Evolutionary conservation across 1,140 invertebrate species (phyloP).

Genomic region (Tetragonula clypearis): DNA sequence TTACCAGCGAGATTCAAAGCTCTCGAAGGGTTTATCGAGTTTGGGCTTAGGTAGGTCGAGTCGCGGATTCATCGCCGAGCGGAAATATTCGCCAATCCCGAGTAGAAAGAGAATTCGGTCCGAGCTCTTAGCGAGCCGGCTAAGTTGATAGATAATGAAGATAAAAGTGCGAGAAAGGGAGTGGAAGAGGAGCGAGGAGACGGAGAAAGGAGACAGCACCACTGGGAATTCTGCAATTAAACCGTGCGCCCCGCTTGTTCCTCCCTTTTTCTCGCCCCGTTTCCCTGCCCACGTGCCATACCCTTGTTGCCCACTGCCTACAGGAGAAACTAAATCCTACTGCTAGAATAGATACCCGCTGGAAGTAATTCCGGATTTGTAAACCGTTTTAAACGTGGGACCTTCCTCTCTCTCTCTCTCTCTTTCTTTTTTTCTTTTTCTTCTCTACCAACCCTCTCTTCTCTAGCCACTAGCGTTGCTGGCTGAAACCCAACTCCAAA

Average conservation of each 20-base stretch:
- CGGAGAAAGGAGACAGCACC: neutral
- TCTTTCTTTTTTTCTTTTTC: neutral
- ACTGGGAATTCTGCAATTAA: slow-evolving; percentile 65
- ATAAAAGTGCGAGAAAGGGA: slow-evolving; percentile 46
- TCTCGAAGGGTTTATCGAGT: slow-evolving; percentile 57
- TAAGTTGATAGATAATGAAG: slow-evolving; percentile 66
- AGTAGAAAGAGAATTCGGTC: slow-evolving; percentile 22
- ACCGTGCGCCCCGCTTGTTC: slow-evolving; percentile 38
- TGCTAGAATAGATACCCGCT: slow-evolving; percentile 41
- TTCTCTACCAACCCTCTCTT: neutral
- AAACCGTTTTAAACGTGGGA: slow-evolving; percentile 59
- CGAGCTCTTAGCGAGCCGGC: slow-evolving; percentile 33
- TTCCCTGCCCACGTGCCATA: neutral
- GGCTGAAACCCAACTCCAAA: no score
- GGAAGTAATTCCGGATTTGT: slow-evolving; percentile 65
- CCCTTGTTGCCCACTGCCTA: slow-evolving; percentile 44
- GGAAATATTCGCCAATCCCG: slow-evolving; percentile 58
- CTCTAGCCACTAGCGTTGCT: no score
- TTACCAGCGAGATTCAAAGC: neutral
- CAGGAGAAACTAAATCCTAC: slow-evolving; percentile 58
- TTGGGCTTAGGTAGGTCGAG: slow-evolving; percentile 57
- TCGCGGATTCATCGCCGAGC: slow-evolving; percentile 37
- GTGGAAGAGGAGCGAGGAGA: neutral
- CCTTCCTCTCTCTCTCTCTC: neutral
- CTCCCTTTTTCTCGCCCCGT: slow-evolving; percentile 11